A percentile compares a stretch with the other conserved stretches of the same genome.
These are phyloP conservation scores for Myotis lucifugus DNA, from an alignment of 2,113 vertebrate species.

Conservation along the genomic window DNA sequence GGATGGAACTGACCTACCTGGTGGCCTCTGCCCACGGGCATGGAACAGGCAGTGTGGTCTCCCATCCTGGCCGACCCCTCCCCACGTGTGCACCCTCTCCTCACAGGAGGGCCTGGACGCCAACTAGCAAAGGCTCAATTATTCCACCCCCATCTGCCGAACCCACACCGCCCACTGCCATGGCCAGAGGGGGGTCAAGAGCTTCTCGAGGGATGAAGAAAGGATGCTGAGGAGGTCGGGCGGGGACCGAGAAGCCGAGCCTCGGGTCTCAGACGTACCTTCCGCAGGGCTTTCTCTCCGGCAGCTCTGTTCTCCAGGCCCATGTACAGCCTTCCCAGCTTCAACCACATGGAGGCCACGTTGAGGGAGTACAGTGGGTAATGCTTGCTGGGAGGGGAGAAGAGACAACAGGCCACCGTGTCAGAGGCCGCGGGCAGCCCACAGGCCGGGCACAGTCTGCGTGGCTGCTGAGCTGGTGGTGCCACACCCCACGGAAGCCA, in stretches of 20 bases:
- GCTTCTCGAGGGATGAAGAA: background rate
- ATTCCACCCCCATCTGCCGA: fast-evolving
- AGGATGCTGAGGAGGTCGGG: fast-evolving
- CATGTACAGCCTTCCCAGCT: constrained; percentile 92
- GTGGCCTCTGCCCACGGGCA: background rate
- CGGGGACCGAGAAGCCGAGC: fast-evolving
- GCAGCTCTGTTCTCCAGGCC: constrained; percentile 84
- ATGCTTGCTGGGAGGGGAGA: constrained; percentile 86
- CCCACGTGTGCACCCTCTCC: too few species aligned
- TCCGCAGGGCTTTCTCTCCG: constrained; percentile 88
- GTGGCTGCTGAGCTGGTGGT: fast-evolving
- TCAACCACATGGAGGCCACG: constrained; percentile 97
- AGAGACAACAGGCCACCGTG: background rate
- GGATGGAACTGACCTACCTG: too few species aligned
- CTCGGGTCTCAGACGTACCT: constrained; percentile 81
- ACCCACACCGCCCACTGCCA: background rate
- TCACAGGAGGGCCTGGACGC: fast-evolving
- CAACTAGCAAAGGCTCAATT: fast-evolving
- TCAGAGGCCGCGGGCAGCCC: fast-evolving
- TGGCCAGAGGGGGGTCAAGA: background rate
- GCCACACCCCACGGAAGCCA: fast-evolving
- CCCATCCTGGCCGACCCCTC: background rate
- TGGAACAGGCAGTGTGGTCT: background rate
- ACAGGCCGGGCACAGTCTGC: fast-evolving
- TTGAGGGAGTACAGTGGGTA: constrained; percentile 95